Evolutionary conservation across 37 sponge, comb jelly and placozoan genomes (phyloP).

Genomic region (Aplysina aerophoba): DNA sequence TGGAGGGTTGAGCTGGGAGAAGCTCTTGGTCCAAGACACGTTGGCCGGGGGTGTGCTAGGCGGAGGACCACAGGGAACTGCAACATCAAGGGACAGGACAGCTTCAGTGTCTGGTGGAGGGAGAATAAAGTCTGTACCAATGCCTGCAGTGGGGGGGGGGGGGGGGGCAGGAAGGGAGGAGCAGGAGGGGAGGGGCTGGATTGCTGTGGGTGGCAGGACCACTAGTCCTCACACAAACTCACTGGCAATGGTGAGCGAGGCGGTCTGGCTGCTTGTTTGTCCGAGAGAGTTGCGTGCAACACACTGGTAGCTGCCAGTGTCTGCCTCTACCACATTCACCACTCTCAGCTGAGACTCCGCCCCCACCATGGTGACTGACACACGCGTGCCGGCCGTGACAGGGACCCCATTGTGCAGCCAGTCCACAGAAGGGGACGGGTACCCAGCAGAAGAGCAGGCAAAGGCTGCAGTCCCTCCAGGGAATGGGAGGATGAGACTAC

Average conservation of each 20-base stretch:
- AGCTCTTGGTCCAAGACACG: constrained; percentile 58
- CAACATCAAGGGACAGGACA: constrained; percentile 14
- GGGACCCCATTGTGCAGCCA: constrained; percentile 41
- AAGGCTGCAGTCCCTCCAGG: constrained; percentile 39
- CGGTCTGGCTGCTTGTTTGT: constrained; percentile 33
- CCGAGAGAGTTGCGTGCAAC: constrained; percentile 50
- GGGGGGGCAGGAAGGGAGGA: not conserved
- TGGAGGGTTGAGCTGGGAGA: not conserved
- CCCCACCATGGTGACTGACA: not conserved
- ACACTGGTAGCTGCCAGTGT: constrained; percentile 57
- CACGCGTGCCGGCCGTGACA: not conserved
- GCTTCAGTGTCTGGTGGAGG: constrained; percentile 40
- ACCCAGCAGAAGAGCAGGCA: constrained; percentile 56
- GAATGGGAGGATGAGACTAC: constrained; percentile 1
- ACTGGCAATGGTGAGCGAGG: constrained; percentile 60
- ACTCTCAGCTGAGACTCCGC: constrained; percentile 34
- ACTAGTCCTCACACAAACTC: constrained; percentile 16
- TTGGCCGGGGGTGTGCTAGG: constrained; percentile 58
- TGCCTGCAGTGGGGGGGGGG: constrained; percentile 21
- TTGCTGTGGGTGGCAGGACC: constrained; percentile 31
- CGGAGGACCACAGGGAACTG: constrained; percentile 58
- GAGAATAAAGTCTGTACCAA: constrained; percentile 36
- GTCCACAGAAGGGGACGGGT: constrained; percentile 54
- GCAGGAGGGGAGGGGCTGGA: constrained; percentile 22
- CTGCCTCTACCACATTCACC: not conserved